Evolutionary conservation across 2,888 invertebrate genomes (phyloP).

Genomic region (Tenthredo amoena): DNA sequence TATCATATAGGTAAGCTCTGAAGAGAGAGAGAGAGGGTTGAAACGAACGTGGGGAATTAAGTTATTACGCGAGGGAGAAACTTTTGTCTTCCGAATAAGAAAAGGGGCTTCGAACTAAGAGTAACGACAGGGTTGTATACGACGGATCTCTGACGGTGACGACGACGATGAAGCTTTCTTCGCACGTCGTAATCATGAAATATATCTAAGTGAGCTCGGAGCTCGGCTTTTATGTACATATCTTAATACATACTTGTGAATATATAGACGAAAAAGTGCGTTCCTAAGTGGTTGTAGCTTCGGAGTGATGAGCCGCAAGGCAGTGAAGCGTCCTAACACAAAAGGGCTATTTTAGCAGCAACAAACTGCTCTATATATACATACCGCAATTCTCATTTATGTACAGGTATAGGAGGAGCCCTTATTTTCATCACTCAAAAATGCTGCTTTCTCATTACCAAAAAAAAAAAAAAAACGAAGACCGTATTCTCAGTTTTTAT

Average conservation of each 20-base stretch:
- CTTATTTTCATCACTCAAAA: neutral
- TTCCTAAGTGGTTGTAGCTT: neutral
- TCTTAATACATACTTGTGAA: neutral
- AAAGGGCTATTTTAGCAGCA: neutral
- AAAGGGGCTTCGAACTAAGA: neutral
- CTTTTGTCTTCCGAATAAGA: neutral
- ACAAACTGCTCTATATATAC: conserved; percentile 13
- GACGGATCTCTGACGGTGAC: neutral
- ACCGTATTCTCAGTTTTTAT: neutral
- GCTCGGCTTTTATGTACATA: neutral
- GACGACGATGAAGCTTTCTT: neutral
- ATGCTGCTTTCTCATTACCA: neutral
- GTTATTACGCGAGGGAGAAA: neutral
- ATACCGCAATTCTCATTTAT: conserved; percentile 9
- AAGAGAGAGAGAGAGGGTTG: neutral
- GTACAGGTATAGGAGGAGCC: neutral
- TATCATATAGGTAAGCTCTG: neutral
- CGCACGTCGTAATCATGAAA: conserved; percentile 15
- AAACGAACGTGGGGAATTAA: neutral
- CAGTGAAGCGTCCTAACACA: conserved; percentile 15
- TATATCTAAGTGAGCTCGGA: neutral
- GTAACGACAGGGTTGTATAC: neutral
- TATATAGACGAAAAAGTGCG: neutral
- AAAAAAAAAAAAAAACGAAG: neutral
- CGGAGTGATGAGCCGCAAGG: conserved; percentile 18